A percentile compares a stretch with the other conserved stretches of the same genome.
These are phyloP conservation scores for Stichopus horrens DNA, from an alignment of 53 echinoderm and acorn worm genomes.

Conservation along the genomic window DNA sequence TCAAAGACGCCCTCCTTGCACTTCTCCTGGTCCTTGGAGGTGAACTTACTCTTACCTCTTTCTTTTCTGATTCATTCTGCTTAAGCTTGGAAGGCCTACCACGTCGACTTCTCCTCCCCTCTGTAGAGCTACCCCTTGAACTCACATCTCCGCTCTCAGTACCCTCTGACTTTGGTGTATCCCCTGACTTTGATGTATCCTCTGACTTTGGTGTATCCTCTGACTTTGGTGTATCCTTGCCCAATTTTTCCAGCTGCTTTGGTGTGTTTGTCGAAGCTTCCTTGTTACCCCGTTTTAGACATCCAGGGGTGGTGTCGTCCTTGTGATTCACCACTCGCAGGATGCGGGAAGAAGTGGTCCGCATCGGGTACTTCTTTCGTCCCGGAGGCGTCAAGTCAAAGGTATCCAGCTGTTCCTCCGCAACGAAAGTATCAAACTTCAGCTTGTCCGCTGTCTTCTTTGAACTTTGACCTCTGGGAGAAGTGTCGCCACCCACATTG, in stretches of 20 bases:
- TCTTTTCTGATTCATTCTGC: not conserved
- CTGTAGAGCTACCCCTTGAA: not conserved
- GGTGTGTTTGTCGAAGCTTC: no score
- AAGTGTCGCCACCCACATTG: not conserved
- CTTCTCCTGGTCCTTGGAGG: conserved; percentile 12
- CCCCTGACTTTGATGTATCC: not conserved
- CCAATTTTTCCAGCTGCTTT: no score
- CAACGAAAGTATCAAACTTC: conserved; percentile 52
- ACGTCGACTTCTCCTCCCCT: not conserved
- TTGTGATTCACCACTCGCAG: conserved; percentile 61
- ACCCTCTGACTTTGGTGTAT: not conserved
- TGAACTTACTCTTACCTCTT: not conserved
- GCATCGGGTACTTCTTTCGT: conserved; percentile 93
- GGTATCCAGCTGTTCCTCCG: conserved; percentile 57
- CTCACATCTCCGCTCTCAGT: not conserved
- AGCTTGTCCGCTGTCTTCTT: conserved; percentile 4
- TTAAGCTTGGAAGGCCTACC: conserved; percentile 33
- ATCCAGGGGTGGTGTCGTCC: not conserved
- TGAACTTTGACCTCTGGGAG: not conserved
- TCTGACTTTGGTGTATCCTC: not conserved
- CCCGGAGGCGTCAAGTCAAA: conserved; percentile 60
- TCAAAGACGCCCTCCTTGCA: not conserved
- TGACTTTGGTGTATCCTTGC: not conserved
- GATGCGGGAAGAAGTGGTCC: conserved; percentile 81
- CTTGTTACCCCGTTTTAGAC: no score